Conservation (phyloP, 2,888 invertebrate genomes). For the Lordiphosa andalusiaca region DNA sequence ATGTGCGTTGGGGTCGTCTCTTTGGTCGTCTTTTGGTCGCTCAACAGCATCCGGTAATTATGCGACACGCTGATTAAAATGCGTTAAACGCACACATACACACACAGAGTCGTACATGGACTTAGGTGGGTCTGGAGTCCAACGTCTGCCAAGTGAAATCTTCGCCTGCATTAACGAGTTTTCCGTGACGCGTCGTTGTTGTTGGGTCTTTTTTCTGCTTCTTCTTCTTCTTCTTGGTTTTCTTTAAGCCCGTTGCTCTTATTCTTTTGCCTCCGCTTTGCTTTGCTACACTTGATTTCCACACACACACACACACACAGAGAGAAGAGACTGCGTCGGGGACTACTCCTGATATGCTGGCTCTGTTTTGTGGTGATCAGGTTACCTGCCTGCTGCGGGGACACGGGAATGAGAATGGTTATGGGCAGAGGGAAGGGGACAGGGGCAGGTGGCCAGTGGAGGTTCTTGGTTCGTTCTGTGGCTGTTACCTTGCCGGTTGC, state of each 20-base stretch:
- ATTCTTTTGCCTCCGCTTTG: constrained; percentile 57
- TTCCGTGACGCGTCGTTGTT: constrained; percentile 68
- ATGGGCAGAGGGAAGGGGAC: not conserved
- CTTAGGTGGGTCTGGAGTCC: constrained; percentile 63
- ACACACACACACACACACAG: constrained; percentile 43
- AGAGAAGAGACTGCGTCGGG: constrained; percentile 17
- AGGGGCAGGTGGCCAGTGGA: constrained; percentile 58
- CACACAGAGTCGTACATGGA: constrained; percentile 23
- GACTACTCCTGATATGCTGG: constrained; percentile 63
- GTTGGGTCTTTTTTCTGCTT: constrained; percentile 5
- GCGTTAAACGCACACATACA: constrained; percentile 60
- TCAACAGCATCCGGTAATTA: constrained; percentile 80
- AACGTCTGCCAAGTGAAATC: constrained; percentile 67
- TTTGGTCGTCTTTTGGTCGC: constrained; percentile 11
- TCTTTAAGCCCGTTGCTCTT: constrained; percentile 52
- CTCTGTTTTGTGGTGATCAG: constrained; percentile 60
- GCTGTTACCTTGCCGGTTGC: constrained; percentile 58
- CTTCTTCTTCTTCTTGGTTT: constrained; percentile 41
- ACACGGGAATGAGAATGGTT: not conserved
- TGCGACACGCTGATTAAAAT: constrained; percentile 80
- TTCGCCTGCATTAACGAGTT: constrained; percentile 73
- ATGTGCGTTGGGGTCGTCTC: constrained; percentile 12
- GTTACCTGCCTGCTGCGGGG: constrained; percentile 45
- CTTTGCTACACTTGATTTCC: constrained; percentile 71
- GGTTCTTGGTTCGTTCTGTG: constrained; percentile 35